Conservation (phyloP, 2,113 vertebrate species). For the Panthera uncia region DNA sequence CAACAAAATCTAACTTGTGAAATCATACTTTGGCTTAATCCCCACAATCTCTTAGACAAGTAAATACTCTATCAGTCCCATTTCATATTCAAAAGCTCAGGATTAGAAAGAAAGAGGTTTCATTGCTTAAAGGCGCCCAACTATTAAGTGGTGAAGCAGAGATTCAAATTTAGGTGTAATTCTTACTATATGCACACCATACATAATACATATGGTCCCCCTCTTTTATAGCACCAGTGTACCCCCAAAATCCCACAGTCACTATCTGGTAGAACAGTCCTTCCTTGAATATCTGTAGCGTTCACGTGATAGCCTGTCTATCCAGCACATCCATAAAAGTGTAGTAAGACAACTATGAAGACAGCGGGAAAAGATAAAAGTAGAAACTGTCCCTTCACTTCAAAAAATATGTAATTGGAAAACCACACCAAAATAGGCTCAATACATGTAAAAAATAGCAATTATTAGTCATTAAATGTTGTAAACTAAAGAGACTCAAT, state of each 20-base stretch:
- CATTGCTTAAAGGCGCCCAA: not conserved
- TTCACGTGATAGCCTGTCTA: not conserved
- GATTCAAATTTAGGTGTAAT: not conserved
- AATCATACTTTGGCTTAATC: conserved; percentile 26
- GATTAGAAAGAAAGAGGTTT: not conserved
- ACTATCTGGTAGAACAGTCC: not conserved
- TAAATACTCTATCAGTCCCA: not conserved
- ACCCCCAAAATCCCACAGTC: not conserved
- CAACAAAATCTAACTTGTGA: not conserved
- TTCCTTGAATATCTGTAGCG: conserved; percentile 8
- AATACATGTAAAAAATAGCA: not conserved
- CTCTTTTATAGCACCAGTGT: not conserved
- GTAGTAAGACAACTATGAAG: not conserved
- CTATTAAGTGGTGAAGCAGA: not conserved
- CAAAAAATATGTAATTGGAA: not conserved
- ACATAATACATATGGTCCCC: not conserved
- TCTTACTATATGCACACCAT: not conserved
- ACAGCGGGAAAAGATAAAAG: not conserved
- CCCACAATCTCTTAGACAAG: not conserved
- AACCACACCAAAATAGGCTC: not conserved
- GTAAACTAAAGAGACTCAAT: not conserved
- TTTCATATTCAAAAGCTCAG: conserved; percentile 35
- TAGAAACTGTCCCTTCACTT: not conserved
- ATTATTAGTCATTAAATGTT: not conserved
- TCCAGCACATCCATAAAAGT: not conserved